Evolutionary conservation across 2,797 vertebrate genomes (phyloP), one percentile per base, ranked within the genome.

Genomic region (Coracias cyanogaster): DNA sequence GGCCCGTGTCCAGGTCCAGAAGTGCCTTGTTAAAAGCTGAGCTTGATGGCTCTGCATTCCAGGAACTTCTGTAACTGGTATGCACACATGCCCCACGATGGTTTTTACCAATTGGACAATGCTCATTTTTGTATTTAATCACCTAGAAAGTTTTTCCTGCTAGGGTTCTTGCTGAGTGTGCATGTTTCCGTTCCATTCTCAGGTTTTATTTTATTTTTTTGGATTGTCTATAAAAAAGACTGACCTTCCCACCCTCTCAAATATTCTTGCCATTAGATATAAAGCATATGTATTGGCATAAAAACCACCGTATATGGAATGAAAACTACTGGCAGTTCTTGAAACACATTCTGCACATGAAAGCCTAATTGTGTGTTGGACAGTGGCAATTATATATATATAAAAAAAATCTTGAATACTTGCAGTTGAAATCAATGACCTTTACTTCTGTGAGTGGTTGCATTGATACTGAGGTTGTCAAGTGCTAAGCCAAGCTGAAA

Each of bases 311-410:
- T 84, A 76, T 76, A 81, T 66, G 73, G 85, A 95, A 93, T 57
- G 70, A 94, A 95, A 94, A 94, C 88, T 91, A 93, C 90, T 96
- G 95, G 89, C 93, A 93, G 77, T 45, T 94, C 94, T 93, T 94
- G 80, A 96, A 95, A 95, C 71, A 24, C 80, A 46, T 89, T 93
- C 77, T 94, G 66, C 5, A 24, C 39, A 17, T 84, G 91, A 94
- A 95, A 94, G 80, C 70, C 64, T 86, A 90, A 91, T 91, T 94
- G 51, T 90, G 12, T 46, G 87, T 93, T 94, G 87, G 93, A 89
- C 95, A 91, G 93, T 94, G 96, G 82, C 3, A 0, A 82, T 35
- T 0, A 0, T 94, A 81, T 93, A 37, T 37, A 37, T 37, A 37
- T 37, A 37, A 25, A 33, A 33, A 67, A 5, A 65, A 88, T 64